Evolutionary conservation across 1,140 invertebrate species (phyloP).

Genomic region (Periplaneta americana): DNA sequence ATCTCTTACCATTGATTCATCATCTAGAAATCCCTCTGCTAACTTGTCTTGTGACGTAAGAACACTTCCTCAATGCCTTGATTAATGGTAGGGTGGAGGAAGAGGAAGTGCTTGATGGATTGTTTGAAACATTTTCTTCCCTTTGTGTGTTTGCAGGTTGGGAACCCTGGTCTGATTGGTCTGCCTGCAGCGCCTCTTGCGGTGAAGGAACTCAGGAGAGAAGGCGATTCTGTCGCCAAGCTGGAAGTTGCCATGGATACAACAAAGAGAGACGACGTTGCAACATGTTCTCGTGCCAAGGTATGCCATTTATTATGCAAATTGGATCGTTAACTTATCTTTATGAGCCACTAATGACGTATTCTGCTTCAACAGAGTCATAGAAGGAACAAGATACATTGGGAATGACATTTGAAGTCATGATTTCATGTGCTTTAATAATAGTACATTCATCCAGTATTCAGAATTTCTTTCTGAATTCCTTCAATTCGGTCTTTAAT

Average conservation of each 20-base stretch:
- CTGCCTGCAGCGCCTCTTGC: conserved; percentile 28
- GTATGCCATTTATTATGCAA: conserved; percentile 18
- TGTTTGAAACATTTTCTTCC: conserved; percentile 1
- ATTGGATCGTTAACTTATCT: neutral
- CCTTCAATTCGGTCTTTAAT: too few relatives aligned
- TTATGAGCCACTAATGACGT: neutral
- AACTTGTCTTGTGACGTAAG: neutral
- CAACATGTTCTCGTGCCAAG: conserved; percentile 30
- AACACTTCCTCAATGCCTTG: neutral
- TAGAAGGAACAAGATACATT: too few relatives aligned
- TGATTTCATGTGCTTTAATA: too few relatives aligned
- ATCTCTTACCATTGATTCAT: neutral
- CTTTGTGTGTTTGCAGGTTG: conserved; percentile 24
- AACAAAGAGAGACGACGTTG: conserved; percentile 29
- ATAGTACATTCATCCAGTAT: too few relatives aligned
- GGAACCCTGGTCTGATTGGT: conserved; percentile 31
- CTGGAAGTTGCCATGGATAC: conserved; percentile 24
- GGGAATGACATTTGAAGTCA: too few relatives aligned
- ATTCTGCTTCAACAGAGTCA: too few relatives aligned
- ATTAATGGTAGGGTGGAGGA: neutral
- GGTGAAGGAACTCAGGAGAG: conserved; percentile 28
- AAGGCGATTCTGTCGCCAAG: conserved; percentile 24
- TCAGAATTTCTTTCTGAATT: too few relatives aligned
- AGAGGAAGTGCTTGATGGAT: neutral
- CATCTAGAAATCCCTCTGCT: neutral